Base-by-base conservation (phyloP, 2,113 vertebrate species). In the Pseudopipra pipra region DNA sequence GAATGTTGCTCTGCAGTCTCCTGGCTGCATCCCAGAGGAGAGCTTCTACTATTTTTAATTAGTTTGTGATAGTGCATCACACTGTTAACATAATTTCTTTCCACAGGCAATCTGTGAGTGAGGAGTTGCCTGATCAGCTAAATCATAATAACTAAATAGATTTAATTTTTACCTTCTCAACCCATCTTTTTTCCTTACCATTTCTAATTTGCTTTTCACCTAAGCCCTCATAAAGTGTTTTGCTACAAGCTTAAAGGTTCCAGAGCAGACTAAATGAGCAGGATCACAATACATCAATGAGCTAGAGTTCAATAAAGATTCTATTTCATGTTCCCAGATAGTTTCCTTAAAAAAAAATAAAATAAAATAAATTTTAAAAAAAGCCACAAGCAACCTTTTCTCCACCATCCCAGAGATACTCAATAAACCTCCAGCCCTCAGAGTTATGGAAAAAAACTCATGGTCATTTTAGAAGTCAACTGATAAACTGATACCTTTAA, bases 401-500 rank as follows among this genome's bases (percentile, higher is more conserved):
- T 67, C 22, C 52, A 62, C 10, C 17, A 30, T 82, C 27, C 5
- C 30, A 55, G 35, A 63, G 56, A 85, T 90, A 79, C 8, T 18
- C 5, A 81, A 25, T 65, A 72, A 93, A 30, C 19, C 14, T 70
- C 14, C 3, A 20, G 17, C 4, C 12, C 6, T 37, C 35, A 37
- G 37, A 55, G 9, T 39, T 91, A 46, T 16, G 13, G 17, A 3
- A n/a, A 54, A 73, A 84, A 52, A 28, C 18, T 68, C n/a, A 25
- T 19, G 25, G 37, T 54, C 31, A 49, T 73, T 85, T 82, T 87
- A 75, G 49, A 87, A 82, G 62, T 39, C 59, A 85, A 5, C 20
- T 28, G 74, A 91, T 87, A 62, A 87, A 76, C 41, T 27, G 62
- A 94, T 87, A 71, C 43, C 8, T 92, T 91, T 79, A 93, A 90